These are phyloP conservation scores for Samia ricini DNA, from an alignment of 1,140 invertebrate genomes.

Conservation along the genomic window DNA sequence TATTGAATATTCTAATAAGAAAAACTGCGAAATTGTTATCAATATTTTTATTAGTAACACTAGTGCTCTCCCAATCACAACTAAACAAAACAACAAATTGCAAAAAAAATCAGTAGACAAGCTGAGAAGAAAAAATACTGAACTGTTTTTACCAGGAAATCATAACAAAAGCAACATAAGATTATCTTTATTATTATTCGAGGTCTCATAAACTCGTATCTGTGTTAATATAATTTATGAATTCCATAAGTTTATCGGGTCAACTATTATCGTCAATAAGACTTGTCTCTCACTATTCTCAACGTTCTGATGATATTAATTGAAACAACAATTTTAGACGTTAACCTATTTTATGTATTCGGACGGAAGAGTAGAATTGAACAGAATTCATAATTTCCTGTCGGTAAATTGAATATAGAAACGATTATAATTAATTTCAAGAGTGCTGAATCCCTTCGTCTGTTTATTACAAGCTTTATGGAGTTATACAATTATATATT, in stretches of 20 bases:
- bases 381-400: slow-evolving; percentile 22
- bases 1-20: too few relatives aligned
- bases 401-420: neutral
- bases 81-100: too few relatives aligned
- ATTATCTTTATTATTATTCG: slow-evolving; percentile 5
- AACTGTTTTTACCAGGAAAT: too few relatives aligned
- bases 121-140: too few relatives aligned
- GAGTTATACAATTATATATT: too few relatives aligned
- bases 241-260: slow-evolving; percentile 30
- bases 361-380: slow-evolving; percentile 30
- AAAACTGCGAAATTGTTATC: too few relatives aligned
- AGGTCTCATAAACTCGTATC: neutral
- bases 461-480: too few relatives aligned
- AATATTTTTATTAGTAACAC: too few relatives aligned
- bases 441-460: too few relatives aligned
- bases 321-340: slow-evolving; percentile 49
- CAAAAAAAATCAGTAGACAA: too few relatives aligned
- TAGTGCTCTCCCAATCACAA: too few relatives aligned
- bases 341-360: slow-evolving; percentile 55
- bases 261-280: slow-evolving; percentile 42
- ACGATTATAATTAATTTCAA: slow-evolving; percentile 16
- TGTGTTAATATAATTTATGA: slow-evolving; percentile 23
- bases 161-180: neutral
- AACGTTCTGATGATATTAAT: slow-evolving; percentile 47
- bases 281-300: slow-evolving; percentile 37